phyloP scores from a whole-genome alignment of 1,140 invertebrate species.

The Ridgeia piscesae region DNA sequence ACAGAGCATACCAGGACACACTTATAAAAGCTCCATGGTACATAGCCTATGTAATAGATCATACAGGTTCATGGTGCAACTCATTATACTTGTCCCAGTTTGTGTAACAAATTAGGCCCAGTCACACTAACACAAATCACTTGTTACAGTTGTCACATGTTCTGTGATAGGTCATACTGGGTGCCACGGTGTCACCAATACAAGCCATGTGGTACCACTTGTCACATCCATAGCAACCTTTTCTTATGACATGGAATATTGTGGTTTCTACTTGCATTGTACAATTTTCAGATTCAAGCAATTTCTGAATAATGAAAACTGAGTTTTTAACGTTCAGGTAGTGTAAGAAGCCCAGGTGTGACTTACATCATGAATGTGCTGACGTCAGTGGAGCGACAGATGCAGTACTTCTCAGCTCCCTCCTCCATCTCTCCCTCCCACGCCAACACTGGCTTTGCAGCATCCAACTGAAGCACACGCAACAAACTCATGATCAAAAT shows the following conservation, averaged over 20 bases:
- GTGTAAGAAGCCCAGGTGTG: too few species aligned
- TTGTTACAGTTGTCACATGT: not conserved
- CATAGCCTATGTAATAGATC: too few species aligned
- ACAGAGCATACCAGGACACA: not conserved
- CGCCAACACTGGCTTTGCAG: not conserved
- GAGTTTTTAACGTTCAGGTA: too few species aligned
- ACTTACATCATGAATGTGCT: constrained; percentile 94
- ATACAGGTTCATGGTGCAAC: too few species aligned
- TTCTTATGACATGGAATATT: not conserved
- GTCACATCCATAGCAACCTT: too few species aligned
- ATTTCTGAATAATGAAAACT: too few species aligned
- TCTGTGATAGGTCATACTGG: constrained; percentile 2
- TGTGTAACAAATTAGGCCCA: constrained; percentile 56
- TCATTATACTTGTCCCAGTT: constrained; percentile 96
- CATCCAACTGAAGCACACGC: not conserved
- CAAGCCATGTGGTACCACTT: constrained; percentile 60
- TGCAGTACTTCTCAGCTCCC: constrained; percentile 70
- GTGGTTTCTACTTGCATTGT: too few species aligned
- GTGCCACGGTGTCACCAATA: not conserved
- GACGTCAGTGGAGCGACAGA: constrained; percentile 89
- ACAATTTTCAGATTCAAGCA: too few species aligned
- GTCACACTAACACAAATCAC: constrained; percentile 21
- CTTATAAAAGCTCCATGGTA: too few species aligned
- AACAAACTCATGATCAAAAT: too few species aligned
- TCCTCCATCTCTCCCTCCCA: not conserved